phyloP scores from a whole-genome alignment of 2,797 vertebrate genomes.

The Odontamblyopus lacepedii region DNA sequence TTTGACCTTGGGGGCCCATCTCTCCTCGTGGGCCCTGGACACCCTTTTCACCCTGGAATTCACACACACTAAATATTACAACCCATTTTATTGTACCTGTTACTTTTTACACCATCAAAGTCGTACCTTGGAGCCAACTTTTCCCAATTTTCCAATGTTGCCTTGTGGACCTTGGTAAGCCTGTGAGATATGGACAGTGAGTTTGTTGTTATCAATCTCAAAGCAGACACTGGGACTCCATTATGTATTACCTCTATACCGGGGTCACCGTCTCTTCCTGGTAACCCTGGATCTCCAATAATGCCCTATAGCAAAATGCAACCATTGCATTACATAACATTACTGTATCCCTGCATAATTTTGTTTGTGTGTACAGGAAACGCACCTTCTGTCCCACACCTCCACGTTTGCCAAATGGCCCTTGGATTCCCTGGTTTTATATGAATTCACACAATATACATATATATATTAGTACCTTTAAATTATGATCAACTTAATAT shows the following conservation, averaged over 20 bases:
- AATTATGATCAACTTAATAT: not conserved
- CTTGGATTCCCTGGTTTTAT: slow-evolving; percentile 72
- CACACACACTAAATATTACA: slow-evolving; percentile 38
- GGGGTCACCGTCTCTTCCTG: slow-evolving; percentile 79
- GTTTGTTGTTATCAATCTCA: not conserved
- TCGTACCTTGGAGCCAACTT: slow-evolving; percentile 73
- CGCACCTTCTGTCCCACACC: slow-evolving; percentile 75
- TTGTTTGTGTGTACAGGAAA: not conserved
- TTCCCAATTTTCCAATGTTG: slow-evolving; percentile 67
- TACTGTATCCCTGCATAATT: slow-evolving; percentile 14
- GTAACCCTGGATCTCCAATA: slow-evolving; percentile 78
- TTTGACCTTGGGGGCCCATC: slow-evolving; percentile 79
- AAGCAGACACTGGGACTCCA: not conserved
- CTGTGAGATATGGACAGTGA: slow-evolving; percentile 46
- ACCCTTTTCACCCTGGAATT: slow-evolving; percentile 82
- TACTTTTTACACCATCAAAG: slow-evolving; percentile 19
- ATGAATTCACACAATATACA: slow-evolving; percentile 22
- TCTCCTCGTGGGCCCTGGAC: slow-evolving; percentile 72
- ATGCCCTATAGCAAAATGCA: slow-evolving; percentile 72
- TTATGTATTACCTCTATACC: slow-evolving; percentile 78
- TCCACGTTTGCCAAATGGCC: slow-evolving; percentile 70
- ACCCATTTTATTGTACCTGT: slow-evolving; percentile 10
- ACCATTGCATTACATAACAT: slow-evolving; percentile 12
- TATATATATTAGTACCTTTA: not conserved
- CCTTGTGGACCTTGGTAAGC: slow-evolving; percentile 85